Conservation (phyloP, 2,797 vertebrate genomes). For the Sebastes trivittatus region DNA sequence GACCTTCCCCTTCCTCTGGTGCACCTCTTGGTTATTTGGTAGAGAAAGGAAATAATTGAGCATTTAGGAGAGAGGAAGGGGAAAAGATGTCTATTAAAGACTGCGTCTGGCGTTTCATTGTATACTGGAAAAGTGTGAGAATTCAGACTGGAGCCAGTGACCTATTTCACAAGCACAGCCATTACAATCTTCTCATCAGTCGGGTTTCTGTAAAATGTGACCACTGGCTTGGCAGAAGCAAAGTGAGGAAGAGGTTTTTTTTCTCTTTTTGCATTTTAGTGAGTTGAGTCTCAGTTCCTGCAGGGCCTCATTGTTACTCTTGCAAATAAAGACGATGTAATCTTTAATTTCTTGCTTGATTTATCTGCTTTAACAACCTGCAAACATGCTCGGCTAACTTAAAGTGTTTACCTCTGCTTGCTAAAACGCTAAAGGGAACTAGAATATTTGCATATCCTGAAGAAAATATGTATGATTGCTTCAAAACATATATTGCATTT, state of each 20-base stretch:
- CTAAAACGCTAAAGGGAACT: too few relatives aligned
- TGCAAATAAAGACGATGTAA: background rate
- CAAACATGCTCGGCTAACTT: background rate
- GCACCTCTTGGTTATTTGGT: background rate
- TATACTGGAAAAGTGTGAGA: conserved; percentile 27
- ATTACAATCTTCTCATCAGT: conserved; percentile 1
- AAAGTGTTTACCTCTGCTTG: too few relatives aligned
- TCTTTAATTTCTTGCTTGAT: background rate
- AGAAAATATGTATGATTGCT: too few relatives aligned
- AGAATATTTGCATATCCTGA: too few relatives aligned
- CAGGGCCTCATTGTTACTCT: background rate
- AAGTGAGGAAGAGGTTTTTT: background rate
- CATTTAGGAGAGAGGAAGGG: background rate
- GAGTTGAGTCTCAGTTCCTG: background rate
- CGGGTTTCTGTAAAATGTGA: background rate
- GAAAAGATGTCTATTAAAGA: background rate
- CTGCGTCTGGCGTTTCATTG: background rate
- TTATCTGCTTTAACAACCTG: background rate
- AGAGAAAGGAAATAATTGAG: conserved; percentile 11
- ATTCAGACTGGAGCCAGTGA: background rate
- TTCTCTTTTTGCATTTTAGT: background rate
- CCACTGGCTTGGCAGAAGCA: conserved; percentile 15
- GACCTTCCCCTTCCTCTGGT: background rate
- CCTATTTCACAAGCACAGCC: background rate
- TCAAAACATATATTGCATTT: too few relatives aligned